phyloP scores from a whole-genome alignment of 1,140 invertebrate species.

The Paralvinella palmiformis region DNA sequence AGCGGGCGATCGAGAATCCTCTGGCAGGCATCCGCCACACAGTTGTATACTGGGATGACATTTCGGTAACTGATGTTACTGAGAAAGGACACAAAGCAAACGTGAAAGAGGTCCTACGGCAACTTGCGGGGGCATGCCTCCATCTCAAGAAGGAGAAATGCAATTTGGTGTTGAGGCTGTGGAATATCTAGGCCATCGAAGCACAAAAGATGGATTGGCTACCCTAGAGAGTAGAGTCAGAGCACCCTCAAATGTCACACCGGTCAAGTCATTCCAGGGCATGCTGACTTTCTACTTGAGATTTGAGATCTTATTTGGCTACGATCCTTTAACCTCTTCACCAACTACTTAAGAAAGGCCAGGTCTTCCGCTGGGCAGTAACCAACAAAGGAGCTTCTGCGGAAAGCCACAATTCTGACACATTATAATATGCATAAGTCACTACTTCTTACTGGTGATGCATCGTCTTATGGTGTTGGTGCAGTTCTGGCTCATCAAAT shows the following conservation, averaged over 20 bases:
- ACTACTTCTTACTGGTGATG: conserved; percentile 51
- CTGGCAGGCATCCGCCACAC: conserved; percentile 34
- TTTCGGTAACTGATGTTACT: conserved; percentile 20
- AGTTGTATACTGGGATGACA: conserved; percentile 24
- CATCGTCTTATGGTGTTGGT: conserved; percentile 49
- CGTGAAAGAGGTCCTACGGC: conserved; percentile 1
- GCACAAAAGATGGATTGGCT: not conserved
- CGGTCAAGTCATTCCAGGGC: not conserved
- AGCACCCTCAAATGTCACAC: not conserved
- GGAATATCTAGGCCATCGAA: conserved; percentile 3
- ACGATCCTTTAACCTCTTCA: not conserved
- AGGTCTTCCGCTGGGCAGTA: not conserved
- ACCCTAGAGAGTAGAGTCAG: not conserved
- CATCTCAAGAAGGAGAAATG: conserved; percentile 10
- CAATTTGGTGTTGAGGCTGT: not conserved
- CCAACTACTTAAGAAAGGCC: conserved; percentile 2
- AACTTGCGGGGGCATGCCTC: conserved; percentile 3
- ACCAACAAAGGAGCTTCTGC: not conserved
- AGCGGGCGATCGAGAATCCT: conserved; percentile 49
- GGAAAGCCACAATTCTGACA: conserved; percentile 26
- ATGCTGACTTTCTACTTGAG: conserved; percentile 6
- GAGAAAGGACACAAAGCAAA: conserved; percentile 18
- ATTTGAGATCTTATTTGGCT: not conserved
- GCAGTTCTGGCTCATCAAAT: conserved; percentile 49
- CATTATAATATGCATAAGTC: conserved; percentile 41